These are phyloP conservation scores for Bos javanicus DNA, from an alignment of 2,113 vertebrate genomes.

Conservation along the genomic window DNA sequence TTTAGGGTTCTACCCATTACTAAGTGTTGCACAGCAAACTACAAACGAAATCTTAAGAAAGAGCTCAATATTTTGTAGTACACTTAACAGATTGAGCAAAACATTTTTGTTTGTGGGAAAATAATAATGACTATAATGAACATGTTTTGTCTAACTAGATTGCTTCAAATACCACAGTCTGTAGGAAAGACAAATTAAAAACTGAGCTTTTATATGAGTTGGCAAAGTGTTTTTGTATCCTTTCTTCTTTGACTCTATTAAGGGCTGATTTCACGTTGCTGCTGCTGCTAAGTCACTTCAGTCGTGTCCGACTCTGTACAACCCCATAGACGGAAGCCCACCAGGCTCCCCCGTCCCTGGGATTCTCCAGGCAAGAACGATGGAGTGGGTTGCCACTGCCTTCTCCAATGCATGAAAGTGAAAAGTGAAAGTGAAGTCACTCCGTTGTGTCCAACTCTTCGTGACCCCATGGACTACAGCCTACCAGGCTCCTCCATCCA, in stretches of 20 bases:
- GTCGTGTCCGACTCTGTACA: rapidly evolving
- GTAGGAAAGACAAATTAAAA: not conserved
- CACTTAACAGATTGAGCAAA: not conserved
- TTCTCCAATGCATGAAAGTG: too few relatives aligned
- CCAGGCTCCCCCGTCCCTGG: too few relatives aligned
- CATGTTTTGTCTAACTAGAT: conserved; percentile 12
- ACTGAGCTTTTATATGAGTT: not conserved
- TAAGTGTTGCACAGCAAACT: not conserved
- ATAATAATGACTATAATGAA: not conserved
- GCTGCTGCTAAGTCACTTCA: too few relatives aligned
- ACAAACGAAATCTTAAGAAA: not conserved
- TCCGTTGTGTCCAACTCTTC: too few relatives aligned
- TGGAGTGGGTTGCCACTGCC: too few relatives aligned
- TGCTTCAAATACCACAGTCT: not conserved
- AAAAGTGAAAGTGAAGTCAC: too few relatives aligned
- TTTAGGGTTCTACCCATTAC: not conserved
- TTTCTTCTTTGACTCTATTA: not conserved
- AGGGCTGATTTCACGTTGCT: too few relatives aligned
- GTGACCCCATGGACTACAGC: too few relatives aligned
- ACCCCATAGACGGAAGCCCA: rapidly evolving
- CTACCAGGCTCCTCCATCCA: too few relatives aligned
- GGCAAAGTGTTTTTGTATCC: not conserved
- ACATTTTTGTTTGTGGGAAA: conserved; percentile 20
- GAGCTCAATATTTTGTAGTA: not conserved
- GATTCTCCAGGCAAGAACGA: too few relatives aligned